Evolutionary conservation across 2,888 invertebrate genomes (phyloP), one percentile per base, ranked within the genome.

Genomic region (Homarus gammarus): DNA sequence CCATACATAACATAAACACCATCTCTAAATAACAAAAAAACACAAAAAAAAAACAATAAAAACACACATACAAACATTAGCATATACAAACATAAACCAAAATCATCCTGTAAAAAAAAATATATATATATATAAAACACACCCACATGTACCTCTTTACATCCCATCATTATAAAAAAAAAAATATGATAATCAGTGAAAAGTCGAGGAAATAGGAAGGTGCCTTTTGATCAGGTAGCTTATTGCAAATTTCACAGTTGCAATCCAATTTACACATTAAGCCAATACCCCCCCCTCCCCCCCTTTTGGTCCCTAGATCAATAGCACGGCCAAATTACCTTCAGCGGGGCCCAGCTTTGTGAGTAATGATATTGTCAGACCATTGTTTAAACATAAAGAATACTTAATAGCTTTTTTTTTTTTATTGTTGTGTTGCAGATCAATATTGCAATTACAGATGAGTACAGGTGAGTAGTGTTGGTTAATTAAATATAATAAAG

Each of bases 181-280:
- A 8, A 44, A 44, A 44, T 8, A 44, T 44, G 5, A 44, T 44
- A 44, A 44, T 44, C 44, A 44, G 44, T 44, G 64, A 64, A n/a
- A 27, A 64, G 6, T 8, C 18, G 22, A 73, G 36, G n/a, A 73
- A 31, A 73, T 0, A 38, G 10, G n/a, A 38, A 38, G 44, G 5
- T 8, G 2, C 73, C 38, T 73, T 73, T 73, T 73, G 73, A 73
- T 44, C 44, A 64, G 22, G 15, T 31, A n/a, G 73, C 73, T 73
- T 40, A 73, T 73, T 73, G 73, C 73, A 73, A 73, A 73, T 73
- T 73, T 73, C 73, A 18, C 27, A 18, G 27, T 18, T 38, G 40
- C 22, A 73, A 73, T 73, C 73, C 73, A 73, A 73, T 73, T 38
- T 36, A 40, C 38, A 73, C 38, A 73, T 44, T 31, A 73, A 73